Conservation (phyloP, 2,888 invertebrate genomes). For the Cerastis leucographa region DNA sequence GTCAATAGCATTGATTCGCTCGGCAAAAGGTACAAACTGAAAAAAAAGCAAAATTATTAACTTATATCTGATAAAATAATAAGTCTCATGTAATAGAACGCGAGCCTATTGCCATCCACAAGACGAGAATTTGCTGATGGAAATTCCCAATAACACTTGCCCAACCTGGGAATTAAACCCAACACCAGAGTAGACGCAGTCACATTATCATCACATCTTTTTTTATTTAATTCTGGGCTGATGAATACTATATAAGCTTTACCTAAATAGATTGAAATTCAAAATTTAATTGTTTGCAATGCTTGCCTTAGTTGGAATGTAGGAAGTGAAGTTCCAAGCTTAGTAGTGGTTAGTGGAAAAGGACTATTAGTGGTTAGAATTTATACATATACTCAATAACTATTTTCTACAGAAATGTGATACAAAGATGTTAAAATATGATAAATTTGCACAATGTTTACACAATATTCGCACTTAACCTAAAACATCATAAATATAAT, state of each 20-base stretch:
- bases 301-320: not conserved
- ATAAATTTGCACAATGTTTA: not conserved
- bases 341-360: not conserved
- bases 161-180: not conserved
- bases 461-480: slow-evolving; percentile 66
- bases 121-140: not conserved
- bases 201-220: not conserved
- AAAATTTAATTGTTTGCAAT: not conserved
- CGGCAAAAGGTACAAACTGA: slow-evolving; percentile 96
- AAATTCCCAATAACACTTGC: not conserved
- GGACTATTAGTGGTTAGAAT: too few species aligned
- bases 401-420: not conserved
- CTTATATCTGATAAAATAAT: not conserved
- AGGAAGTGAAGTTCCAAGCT: not conserved
- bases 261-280: not conserved
- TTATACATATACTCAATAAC: not conserved
- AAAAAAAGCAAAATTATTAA: slow-evolving; percentile 77
- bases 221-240: not conserved
- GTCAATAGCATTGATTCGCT: slow-evolving; percentile 96
- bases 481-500: slow-evolving; percentile 49
- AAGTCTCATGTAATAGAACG: not conserved
- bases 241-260: too few species aligned
- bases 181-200: not conserved
- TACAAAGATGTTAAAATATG: not conserved
- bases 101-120: not conserved